Base-by-base conservation (phyloP, 92 coral and sea anemone species). In the Paramuricea clavata region DNA sequence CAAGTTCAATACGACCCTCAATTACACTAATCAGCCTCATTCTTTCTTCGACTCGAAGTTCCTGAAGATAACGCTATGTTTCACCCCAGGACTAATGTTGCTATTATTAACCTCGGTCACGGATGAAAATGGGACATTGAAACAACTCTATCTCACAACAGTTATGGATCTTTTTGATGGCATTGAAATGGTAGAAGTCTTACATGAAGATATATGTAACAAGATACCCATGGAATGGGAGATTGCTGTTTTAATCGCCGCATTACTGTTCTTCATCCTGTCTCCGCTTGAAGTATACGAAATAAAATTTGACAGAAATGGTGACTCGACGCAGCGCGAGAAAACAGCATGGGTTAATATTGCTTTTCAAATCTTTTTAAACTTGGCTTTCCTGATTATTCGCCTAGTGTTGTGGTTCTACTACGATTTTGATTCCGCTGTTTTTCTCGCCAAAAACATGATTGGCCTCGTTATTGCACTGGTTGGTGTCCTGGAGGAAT, bases 171-270 rank as follows among this genome's bases (percentile, higher is more conserved):
- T 65, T 13, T 65, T 65, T 65, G 72, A 65, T 5, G 72, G 72
- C 16, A 19, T 65, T 30, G 72, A 65, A 31, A 65, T 65, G 72
- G 10, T 65, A 33, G 72, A 65, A 4, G 72, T 65, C 22, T 12
- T 65, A 26, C 72, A 65, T 25, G 72, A 65, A 65, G 72, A 65
- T 31, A 39, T 65, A 39, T 65, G 72, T 65, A n/a, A 65, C 23
- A 65, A 65, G 23, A 65, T 65, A 28, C 72, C 72, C 7, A 6
- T 0, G 22, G 72, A 12, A 28, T 65, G 72, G 72, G 39, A 65
- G 31, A 12, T 26, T 27, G 72, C 72, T 7, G 72, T 65, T 65
- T 31, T 65, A 1, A n/a, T 65, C 39, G 72, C 72, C 0, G 35
- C 72, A 2, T 65, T 30, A 15, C 13, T 31, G n/a, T 65, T 65